Evolutionary conservation across 2,113 vertebrate genomes (phyloP).

Genomic region (Dipodomys merriami): DNA sequence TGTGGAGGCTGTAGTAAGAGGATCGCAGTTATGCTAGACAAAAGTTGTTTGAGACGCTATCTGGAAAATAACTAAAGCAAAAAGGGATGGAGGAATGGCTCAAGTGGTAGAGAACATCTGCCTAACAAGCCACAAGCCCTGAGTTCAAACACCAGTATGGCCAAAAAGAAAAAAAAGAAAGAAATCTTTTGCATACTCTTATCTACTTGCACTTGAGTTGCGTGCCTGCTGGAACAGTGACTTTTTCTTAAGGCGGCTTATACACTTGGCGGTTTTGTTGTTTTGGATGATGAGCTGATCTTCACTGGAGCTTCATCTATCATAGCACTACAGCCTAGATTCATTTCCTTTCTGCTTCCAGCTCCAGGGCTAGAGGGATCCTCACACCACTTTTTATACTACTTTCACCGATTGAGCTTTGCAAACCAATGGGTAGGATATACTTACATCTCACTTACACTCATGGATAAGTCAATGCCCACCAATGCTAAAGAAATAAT

Average conservation of each 20-base stretch:
- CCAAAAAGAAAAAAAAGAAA: too few relatives aligned
- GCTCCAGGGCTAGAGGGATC: background rate
- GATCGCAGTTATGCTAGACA: too few relatives aligned
- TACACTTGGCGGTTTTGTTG: background rate
- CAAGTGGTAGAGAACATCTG: too few relatives aligned
- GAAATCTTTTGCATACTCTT: background rate
- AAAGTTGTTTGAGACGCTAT: too few relatives aligned
- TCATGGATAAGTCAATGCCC: background rate
- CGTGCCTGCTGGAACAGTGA: background rate
- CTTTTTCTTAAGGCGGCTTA: background rate
- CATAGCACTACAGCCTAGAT: background rate
- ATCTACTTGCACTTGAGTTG: background rate
- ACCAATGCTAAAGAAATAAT: background rate
- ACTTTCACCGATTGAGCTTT: slow-evolving; percentile 16
- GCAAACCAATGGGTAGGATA: background rate
- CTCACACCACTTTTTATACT: slow-evolving; percentile 31
- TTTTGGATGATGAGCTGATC: background rate
- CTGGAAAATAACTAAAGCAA: too few relatives aligned
- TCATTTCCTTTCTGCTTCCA: slow-evolving; percentile 1
- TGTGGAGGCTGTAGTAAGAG: too few relatives aligned
- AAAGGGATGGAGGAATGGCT: too few relatives aligned
- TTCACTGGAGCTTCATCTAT: background rate
- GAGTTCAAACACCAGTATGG: too few relatives aligned
- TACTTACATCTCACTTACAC: slow-evolving; percentile 14
- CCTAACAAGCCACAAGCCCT: too few relatives aligned